Base-by-base conservation (phyloP, 2,113 vertebrate species). In the Halichoeres trimaculatus region DNA sequence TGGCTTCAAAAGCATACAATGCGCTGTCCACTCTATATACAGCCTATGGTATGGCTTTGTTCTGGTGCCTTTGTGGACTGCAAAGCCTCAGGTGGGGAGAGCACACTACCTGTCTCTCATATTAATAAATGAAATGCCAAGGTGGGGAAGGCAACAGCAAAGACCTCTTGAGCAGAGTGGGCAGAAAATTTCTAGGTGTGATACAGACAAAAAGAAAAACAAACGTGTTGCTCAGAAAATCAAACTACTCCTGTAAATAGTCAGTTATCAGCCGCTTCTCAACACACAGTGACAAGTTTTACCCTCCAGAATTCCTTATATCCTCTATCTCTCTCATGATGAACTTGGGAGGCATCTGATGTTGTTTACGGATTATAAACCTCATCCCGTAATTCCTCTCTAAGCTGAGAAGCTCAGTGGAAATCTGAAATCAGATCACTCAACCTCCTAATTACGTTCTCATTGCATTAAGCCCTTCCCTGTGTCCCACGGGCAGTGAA, bases 371-470 rank as follows among this genome's bases (percentile, higher is more conserved):
- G 90, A 86, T 89, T 72, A 78, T 86, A 73, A 77, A n/a, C 20
- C 62, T 74, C 61, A 51, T 76, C 69, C 72, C 79, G 76, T 86
- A 76, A 87, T 87, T 86, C 78, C 74, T 78, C 79, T 84, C 82
- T 71, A 48, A 48, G 67, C 70, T 70, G 69, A 76, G 75, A 58
- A 62, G 85, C 85, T 83, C 76, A 52, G 71, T 70, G 64, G 80
- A 86, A 84, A 89, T 89, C 76, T 84, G 65, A 90, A 90, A 92
- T 91, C 87, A 90, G 85, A 93, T 92, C 88, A 90, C 77, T 83
- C 83, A 57, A 64, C 86, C 78, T 73, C 74, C 78, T 92, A 92
- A 92, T 92, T 90, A 89, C 76, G 56, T 79, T 78, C 55, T 65
- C 76, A 56, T 73, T 66, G 80, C 87, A 78, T 67, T 85, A 85